Evolutionary conservation across 23 tunicate genomes (phyloP), one percentile per base, ranked within the genome.

Genomic region (Botrylloides violaceus): DNA sequence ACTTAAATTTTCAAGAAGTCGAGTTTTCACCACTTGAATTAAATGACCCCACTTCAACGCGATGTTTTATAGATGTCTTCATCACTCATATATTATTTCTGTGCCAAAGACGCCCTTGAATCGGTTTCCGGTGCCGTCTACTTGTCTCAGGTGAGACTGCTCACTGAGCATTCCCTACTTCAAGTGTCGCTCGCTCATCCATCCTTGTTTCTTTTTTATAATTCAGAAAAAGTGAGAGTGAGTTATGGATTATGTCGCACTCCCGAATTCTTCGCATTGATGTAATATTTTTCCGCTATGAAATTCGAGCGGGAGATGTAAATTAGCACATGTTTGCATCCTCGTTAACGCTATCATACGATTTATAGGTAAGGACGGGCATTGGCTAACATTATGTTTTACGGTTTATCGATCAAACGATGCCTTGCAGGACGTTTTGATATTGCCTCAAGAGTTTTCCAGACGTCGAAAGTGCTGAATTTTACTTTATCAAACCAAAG

Each of bases 21-120:
- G n/a, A n/a, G n/a, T n/a, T n/a, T n/a, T n/a, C n/a, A n/a, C n/a
- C n/a, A n/a, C n/a, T n/a, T n/a, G n/a, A n/a, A n/a, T n/a, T n/a
- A n/a, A n/a, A n/a, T n/a, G n/a, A n/a, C n/a, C n/a, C n/a, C n/a
- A n/a, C n/a, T n/a, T n/a, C n/a, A n/a, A n/a, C n/a, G 53, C 53
- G 53, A 43, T 43, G 15, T 43, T 43, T 15, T 7, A 43, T 43
- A 43, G 15, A 43, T 9, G 9, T 7, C 9, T 7, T 43, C 53
- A 43, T 43, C 53, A 43, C 53, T 43, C 15, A 15, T 7, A 43
- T 7, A 43, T 43, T 43, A 43, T 43, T 7, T 7, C 12, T 43
- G 53, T 43, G 53, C 53, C 53, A 9, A 15, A 43, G 53, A 43
- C 53, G 53, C 53, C 53, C 53, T 43, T 43, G 53, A 43, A 43